phyloP scores from a whole-genome alignment of 2,113 vertebrate species.

The Phalacrocorax pelagicus region DNA sequence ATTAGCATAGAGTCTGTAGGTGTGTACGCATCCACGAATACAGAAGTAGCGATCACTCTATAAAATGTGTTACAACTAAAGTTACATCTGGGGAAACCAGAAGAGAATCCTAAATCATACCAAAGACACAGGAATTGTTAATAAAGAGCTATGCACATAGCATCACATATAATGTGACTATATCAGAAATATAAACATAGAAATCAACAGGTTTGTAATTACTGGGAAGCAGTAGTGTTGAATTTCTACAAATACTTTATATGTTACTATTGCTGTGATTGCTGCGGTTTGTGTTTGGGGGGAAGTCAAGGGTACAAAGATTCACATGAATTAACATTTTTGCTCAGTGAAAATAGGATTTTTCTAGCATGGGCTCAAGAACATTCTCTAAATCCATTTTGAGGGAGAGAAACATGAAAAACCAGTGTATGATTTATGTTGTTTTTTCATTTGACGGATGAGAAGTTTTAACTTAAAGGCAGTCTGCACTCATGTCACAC shows the following conservation, averaged over 20 bases:
- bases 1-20: background rate
- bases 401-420: background rate
- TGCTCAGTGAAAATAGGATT: background rate
- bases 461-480: background rate
- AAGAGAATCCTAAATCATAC: background rate
- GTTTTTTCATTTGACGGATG: background rate
- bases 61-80: background rate
- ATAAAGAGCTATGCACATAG: background rate
- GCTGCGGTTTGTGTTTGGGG: background rate
- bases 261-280: background rate
- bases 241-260: background rate
- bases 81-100: background rate
- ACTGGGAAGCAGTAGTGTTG: background rate
- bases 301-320: background rate
- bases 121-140: background rate
- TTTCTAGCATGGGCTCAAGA: background rate
- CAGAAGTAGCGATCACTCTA: background rate
- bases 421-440: background rate
- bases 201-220: background rate
- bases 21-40: background rate
- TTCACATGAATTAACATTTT: background rate
- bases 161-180: background rate
- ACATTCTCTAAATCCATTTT: background rate
- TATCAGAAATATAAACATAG: background rate
- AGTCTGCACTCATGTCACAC: background rate